Conservation (phyloP, 2,888 invertebrate genomes). For the Ectemnius lituratus region DNA sequence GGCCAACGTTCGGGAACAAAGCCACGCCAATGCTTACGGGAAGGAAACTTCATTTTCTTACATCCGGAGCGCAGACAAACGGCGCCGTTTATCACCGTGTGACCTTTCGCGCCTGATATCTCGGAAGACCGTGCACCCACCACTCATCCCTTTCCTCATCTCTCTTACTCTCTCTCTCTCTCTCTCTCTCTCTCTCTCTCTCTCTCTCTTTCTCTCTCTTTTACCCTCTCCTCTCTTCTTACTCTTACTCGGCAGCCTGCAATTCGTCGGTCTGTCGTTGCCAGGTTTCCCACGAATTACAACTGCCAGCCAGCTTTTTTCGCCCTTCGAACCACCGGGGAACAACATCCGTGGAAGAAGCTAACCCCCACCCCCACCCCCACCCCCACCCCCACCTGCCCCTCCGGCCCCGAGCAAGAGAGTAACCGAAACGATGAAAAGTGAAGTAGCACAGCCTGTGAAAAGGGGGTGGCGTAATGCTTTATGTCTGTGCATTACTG, state of each 20-base stretch:
- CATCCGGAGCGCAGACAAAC: constrained; percentile 65
- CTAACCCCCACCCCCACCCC: no score
- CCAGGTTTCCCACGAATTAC: constrained; percentile 59
- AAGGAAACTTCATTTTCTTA: constrained; percentile 69
- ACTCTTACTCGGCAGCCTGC: constrained; percentile 47
- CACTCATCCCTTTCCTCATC: neutral
- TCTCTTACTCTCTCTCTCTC: no score
- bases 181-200: no score
- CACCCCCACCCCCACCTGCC: no score
- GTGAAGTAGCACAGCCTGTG: no score
- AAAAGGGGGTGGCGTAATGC: no score
- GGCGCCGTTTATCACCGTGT: constrained; percentile 66
- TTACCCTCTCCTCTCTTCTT: no score
- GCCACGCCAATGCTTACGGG: constrained; percentile 54
- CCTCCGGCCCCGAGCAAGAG: no score
- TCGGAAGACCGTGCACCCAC: constrained; percentile 24
- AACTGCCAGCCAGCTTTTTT: constrained; percentile 20
- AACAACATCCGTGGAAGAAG: no score
- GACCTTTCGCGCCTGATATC: constrained; percentile 64
- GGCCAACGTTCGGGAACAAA: constrained; percentile 56
- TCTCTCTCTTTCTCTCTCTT: no score
- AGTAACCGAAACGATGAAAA: no score
- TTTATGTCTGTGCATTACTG: no score
- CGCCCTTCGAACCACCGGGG: neutral
- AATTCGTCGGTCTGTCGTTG: constrained; percentile 61